Conservation (phyloP, 2,797 vertebrate species). For the Acrossocheilus wenchowensis region DNA sequence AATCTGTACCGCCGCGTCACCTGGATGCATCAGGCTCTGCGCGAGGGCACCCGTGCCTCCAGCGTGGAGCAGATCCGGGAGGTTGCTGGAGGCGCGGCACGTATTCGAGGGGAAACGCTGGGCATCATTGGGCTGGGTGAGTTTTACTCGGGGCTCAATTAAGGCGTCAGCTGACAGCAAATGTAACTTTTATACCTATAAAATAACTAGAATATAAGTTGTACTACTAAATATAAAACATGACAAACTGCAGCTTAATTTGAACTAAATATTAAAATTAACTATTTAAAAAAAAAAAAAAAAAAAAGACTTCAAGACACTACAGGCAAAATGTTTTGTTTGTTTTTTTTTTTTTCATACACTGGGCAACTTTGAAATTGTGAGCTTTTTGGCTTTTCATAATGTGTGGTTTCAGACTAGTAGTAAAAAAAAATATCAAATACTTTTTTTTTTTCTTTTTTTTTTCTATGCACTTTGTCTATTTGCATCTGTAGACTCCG, state of each 20-base stretch:
- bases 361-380: background rate
- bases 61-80: conserved; percentile 85
- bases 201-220: background rate
- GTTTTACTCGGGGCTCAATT: conserved; percentile 3
- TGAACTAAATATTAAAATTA: background rate
- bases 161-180: background rate
- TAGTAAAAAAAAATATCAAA: too few relatives aligned
- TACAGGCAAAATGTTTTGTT: background rate
- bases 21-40: conserved; percentile 84
- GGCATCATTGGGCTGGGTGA: conserved; percentile 86
- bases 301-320: background rate
- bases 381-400: background rate
- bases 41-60: conserved; percentile 81
- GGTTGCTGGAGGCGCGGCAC: conserved; percentile 82
- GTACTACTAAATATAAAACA: background rate
- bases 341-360: too few relatives aligned
- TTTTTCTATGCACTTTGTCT: background rate
- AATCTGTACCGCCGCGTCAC: conserved; percentile 84
- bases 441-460: too few relatives aligned
- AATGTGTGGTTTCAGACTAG: background rate
- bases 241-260: too few relatives aligned
- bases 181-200: background rate
- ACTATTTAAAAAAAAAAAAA: too few relatives aligned
- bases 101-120: conserved; percentile 84
- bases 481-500: background rate